phyloP scores from a whole-genome alignment of 2,888 invertebrate species.

The Electrophaes corylata region DNA sequence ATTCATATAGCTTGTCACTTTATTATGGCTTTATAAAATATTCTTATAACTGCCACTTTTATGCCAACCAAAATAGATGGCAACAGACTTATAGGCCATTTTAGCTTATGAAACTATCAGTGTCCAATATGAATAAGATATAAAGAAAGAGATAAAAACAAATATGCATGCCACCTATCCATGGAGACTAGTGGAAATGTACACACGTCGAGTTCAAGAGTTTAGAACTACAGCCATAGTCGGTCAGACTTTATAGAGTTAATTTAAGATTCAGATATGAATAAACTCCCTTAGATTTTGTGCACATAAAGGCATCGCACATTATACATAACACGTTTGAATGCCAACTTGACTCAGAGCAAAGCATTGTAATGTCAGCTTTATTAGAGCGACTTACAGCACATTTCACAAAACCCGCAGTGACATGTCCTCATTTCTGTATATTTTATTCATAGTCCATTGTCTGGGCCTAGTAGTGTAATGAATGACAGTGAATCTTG shows the following conservation, averaged over 20 bases:
- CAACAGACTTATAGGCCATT: no score
- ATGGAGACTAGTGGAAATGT: background rate
- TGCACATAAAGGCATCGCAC: background rate
- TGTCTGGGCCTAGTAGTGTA: conserved; percentile 45
- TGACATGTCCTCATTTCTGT: conserved; percentile 46
- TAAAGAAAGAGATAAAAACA: no score
- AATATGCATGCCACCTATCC: no score
- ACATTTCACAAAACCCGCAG: background rate
- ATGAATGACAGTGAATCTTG: conserved; percentile 41
- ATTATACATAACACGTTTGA: background rate
- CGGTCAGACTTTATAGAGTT: background rate
- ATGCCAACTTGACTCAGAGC: background rate
- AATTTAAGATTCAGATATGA: no score
- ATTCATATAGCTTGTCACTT: no score
- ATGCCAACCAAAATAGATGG: no score
- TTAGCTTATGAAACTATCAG: no score
- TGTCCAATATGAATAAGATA: no score
- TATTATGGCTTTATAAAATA: no score
- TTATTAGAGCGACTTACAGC: background rate
- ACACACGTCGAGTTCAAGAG: background rate
- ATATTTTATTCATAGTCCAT: conserved; percentile 64
- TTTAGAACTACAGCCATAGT: background rate
- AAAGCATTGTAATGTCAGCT: background rate
- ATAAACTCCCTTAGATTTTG: no score
- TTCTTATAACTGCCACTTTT: no score